These are phyloP conservation scores for Microcebus ravelobensis DNA, from an alignment of 2,113 vertebrate genomes.

Conservation along the genomic window DNA sequence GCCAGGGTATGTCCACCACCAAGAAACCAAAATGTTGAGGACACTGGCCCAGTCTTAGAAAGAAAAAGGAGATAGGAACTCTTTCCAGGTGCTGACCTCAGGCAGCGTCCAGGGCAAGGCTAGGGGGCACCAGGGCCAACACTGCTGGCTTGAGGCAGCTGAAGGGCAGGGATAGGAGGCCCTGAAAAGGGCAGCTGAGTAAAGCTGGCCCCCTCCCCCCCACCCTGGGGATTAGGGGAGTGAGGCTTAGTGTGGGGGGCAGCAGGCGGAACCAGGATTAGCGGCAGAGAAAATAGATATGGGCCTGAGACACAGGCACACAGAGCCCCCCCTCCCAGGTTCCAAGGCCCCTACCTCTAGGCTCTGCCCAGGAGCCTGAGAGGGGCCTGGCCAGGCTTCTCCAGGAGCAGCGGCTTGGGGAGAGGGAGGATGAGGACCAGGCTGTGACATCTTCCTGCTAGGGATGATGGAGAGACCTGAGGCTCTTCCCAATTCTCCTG, in stretches of 20 bases:
- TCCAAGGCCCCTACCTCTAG: slow-evolving; percentile 24
- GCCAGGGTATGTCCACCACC: slow-evolving; percentile 14
- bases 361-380: slow-evolving; percentile 23
- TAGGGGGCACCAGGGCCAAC: slow-evolving; percentile 43
- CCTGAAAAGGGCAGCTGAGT: slow-evolving; percentile 52
- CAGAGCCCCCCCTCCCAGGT: neutral
- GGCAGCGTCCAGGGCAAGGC: neutral
- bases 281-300: slow-evolving; percentile 75
- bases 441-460: neutral
- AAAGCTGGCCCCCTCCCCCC: slow-evolving; percentile 63
- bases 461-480: slow-evolving; percentile 3
- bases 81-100: slow-evolving; percentile 55
- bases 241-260: slow-evolving; percentile 80
- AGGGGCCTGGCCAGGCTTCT: neutral
- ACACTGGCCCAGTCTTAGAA: neutral
- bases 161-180: slow-evolving; percentile 55
- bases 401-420: neutral
- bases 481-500: neutral
- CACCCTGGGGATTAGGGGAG: slow-evolving; percentile 78
- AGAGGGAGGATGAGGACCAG: neutral
- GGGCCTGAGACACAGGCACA: slow-evolving; percentile 57
- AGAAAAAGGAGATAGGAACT: neutral
- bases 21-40: slow-evolving; percentile 21
- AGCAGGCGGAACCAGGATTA: slow-evolving; percentile 79
- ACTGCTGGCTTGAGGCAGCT: slow-evolving; percentile 4